Conservation (phyloP, 2,113 vertebrate species). For the Colaptes auratus region DNA sequence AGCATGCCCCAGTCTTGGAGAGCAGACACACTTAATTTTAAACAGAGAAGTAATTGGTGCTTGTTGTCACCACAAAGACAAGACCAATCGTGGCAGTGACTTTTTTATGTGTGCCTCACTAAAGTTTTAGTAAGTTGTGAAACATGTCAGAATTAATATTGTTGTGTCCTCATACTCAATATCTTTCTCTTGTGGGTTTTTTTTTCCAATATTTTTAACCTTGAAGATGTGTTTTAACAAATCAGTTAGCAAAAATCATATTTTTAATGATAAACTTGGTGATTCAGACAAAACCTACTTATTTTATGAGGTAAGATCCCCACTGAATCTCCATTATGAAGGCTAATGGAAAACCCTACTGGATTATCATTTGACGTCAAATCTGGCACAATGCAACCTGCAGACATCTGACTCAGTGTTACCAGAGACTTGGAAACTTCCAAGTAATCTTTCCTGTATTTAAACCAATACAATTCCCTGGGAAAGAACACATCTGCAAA, state of each 20-base stretch:
- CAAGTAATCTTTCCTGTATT: slow-evolving; percentile 38
- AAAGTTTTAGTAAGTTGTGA: neutral
- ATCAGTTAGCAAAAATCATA: neutral
- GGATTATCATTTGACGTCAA: slow-evolving; percentile 24
- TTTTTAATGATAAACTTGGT: neutral
- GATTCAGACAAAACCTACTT: neutral
- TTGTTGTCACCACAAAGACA: rapidly evolving
- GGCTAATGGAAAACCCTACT: slow-evolving; percentile 17
- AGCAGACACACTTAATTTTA: neutral
- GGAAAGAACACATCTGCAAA: slow-evolving; percentile 4
- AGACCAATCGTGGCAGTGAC: neutral
- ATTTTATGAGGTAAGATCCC: neutral
- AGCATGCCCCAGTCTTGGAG: neutral
- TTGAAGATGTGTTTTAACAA: neutral
- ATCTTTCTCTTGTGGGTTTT: no score
- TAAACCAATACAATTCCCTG: neutral
- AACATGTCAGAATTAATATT: neutral
- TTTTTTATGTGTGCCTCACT: neutral
- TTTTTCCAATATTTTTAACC: neutral
- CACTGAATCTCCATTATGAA: neutral
- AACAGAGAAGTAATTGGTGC: neutral
- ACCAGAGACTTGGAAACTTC: slow-evolving; percentile 35
- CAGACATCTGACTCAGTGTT: slow-evolving; percentile 17
- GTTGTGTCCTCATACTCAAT: neutral
- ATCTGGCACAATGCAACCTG: slow-evolving; percentile 29